Base-by-base conservation (phyloP, 1,140 invertebrate species). In the Pygmarrhopalites habei region DNA sequence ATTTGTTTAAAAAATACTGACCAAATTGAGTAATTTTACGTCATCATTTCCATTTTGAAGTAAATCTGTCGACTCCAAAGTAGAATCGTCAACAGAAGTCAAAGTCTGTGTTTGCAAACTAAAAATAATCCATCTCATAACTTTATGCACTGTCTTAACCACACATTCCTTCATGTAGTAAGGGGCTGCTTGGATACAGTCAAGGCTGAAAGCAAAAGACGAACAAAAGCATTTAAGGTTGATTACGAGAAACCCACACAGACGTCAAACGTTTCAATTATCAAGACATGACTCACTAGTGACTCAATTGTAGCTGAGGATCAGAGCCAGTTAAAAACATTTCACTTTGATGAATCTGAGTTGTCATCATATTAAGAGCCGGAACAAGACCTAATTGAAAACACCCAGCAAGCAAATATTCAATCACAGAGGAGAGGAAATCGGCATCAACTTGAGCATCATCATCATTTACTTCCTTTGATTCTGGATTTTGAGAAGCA, bases 341-440 rank as follows among this genome's bases (percentile, higher is more conserved):
- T 56, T 23, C 72, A 71, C 44, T 68, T 72, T 56, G 70, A 60
- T 58, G 73, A 71, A 46, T 75, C 72, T 62, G 57, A n/a, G n/a
- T n/a, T n/a, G n/a, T n/a, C n/a, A n/a, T n/a, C n/a, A n/a, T n/a
- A n/a, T 26, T 47, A 59, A 60, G 51, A 10, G 29, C 41, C 7
- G 49, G 58, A 1, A 61, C 28, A 32, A 58, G 53, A 53, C 77
- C 77, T 25, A 84, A 74, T 23, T 80, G 80, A 72, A 84, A 85
- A 73, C 80, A 83, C 15, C 82, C 82, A 58, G 79, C 77, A 29
- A 85, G 71, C 2, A 84, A 73, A 72, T 83, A 81, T 35, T 83
- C 77, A 65, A 83, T 79, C 15, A 82, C 79, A 57, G 77, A 75
- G 53, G 72, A 72, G 1, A 78, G 62, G 55, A 77, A 25, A 71